Percentiles rank a stretch among this genome's conserved stretches.
Evolutionary conservation across 2,113 vertebrate species (phyloP).

Genomic region (Ictalurus punctatus): DNA sequence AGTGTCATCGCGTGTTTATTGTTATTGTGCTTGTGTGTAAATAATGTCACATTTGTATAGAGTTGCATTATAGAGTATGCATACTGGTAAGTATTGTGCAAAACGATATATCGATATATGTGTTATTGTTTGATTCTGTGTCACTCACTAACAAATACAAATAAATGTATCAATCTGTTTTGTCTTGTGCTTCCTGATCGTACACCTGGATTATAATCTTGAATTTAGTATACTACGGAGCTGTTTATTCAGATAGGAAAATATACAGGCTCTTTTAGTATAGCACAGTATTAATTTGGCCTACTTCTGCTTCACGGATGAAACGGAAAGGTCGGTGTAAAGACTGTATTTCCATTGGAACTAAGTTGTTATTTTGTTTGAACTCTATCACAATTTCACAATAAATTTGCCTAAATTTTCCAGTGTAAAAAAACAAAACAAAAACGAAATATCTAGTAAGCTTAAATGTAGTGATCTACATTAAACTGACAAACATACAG

Average conservation of each 20-base stretch:
- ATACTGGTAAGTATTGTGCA: slow-evolving; percentile 8
- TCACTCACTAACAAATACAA: slow-evolving; percentile 16
- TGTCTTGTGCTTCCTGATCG: slow-evolving; percentile 37
- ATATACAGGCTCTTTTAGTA: neutral
- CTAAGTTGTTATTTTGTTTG: too few relatives aligned
- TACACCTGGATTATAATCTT: neutral
- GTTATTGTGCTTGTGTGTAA: neutral
- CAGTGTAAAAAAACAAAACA: neutral
- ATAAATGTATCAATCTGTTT: slow-evolving; percentile 44
- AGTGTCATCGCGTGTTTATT: neutral
- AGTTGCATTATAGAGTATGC: neutral
- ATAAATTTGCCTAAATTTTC: neutral
- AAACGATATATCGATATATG: neutral
- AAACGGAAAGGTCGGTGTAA: neutral
- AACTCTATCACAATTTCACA: neutral
- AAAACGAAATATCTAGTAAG: too few relatives aligned
- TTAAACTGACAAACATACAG: neutral
- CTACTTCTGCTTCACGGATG: neutral
- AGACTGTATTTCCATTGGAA: neutral
- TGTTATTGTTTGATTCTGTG: neutral
- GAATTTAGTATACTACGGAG: neutral
- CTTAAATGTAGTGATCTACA: neutral
- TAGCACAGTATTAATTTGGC: neutral
- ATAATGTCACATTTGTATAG: neutral
- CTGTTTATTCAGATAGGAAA: neutral